A percentile compares a stretch with the other conserved stretches of the same genome.
These are phyloP conservation scores for Macrosiphum euphorbiae DNA, from an alignment of 2,888 invertebrate genomes.

Conservation along the genomic window DNA sequence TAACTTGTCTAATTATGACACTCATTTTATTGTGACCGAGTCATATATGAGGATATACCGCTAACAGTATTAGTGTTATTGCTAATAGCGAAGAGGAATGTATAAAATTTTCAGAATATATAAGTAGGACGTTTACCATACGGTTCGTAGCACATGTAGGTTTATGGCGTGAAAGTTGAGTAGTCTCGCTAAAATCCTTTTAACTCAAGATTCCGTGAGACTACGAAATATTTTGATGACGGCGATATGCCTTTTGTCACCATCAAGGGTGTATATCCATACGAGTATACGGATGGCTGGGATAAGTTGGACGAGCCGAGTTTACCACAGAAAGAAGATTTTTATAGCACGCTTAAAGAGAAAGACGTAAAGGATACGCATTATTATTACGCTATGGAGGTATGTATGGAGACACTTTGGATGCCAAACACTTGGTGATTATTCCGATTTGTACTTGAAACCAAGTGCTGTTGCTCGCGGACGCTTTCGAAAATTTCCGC, in stretches of 20 bases:
- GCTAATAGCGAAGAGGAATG: constrained; percentile 69
- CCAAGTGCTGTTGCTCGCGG: constrained; percentile 66
- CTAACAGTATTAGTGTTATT: constrained; percentile 66
- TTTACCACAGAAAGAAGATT: constrained; percentile 67
- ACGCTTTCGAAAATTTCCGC: constrained; percentile 69
- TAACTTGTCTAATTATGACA: constrained; percentile 6
- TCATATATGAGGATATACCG: no score
- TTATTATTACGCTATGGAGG: constrained; percentile 69
- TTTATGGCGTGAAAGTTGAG: constrained; percentile 56
- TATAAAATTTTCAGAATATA: constrained; percentile 68
- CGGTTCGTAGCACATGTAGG: constrained; percentile 50
- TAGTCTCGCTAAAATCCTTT: constrained; percentile 65
- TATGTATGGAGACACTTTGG: constrained; percentile 69
- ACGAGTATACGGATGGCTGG: constrained; percentile 65
- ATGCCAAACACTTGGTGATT: constrained; percentile 69
- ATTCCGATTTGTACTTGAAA: constrained; percentile 69
- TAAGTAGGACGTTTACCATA: neutral
- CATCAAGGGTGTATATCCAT: constrained; percentile 50
- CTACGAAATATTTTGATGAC: no score
- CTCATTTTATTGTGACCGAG: neutral
- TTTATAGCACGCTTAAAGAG: constrained; percentile 67
- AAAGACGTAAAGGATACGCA: constrained; percentile 67
- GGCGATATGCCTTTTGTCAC: neutral
- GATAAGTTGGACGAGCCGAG: constrained; percentile 45
- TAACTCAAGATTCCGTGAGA: constrained; percentile 66